These are phyloP conservation scores for Acanthosoma haemorrhoidale DNA, from an alignment of 2,888 invertebrate genomes.

Conservation along the genomic window DNA sequence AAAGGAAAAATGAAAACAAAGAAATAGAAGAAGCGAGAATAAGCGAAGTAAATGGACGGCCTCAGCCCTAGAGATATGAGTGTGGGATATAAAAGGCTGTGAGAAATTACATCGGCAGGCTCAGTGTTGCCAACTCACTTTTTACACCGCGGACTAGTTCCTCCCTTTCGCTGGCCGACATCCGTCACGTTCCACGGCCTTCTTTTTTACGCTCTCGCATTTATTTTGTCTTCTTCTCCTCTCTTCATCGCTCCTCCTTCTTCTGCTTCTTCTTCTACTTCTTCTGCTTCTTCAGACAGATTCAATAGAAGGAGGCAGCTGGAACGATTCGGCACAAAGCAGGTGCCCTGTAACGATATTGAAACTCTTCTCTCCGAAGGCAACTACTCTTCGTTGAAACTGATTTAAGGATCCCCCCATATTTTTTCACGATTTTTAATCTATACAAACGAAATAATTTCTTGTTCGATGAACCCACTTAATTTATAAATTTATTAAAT, in stretches of 20 bases:
- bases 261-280: not conserved
- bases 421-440: too few relatives aligned
- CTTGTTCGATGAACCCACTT: too few relatives aligned
- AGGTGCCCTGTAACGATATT: not conserved
- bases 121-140: slow-evolving; percentile 26
- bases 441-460: too few relatives aligned
- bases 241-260: not conserved
- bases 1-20: too few relatives aligned
- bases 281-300: not conserved
- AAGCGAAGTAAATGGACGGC: too few relatives aligned
- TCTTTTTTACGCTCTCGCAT: not conserved
- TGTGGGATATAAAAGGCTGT: not conserved
- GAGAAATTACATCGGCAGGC: not conserved
- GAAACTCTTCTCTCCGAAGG: too few relatives aligned
- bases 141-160: not conserved
- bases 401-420: too few relatives aligned
- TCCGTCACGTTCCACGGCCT: not conserved
- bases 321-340: not conserved
- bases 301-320: not conserved
- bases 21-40: too few relatives aligned
- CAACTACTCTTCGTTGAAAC: too few relatives aligned
- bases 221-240: not conserved
- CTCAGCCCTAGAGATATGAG: too few relatives aligned
- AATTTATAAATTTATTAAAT: too few relatives aligned
- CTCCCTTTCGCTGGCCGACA: slow-evolving; percentile 8